These are phyloP conservation scores for Aspidiotus rigidus DNA, from an alignment of 2,888 invertebrate genomes.

Conservation along the genomic window DNA sequence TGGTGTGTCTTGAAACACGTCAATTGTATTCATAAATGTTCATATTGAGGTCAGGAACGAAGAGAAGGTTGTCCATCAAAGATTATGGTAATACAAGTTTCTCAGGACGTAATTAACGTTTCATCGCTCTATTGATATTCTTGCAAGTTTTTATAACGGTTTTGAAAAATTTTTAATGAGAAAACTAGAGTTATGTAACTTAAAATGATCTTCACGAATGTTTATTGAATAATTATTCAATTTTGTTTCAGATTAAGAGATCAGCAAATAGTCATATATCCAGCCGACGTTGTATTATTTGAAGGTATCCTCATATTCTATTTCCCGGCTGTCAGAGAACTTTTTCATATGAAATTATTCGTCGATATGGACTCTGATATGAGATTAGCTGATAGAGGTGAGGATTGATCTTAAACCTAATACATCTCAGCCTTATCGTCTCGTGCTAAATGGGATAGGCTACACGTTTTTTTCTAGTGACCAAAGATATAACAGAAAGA, in stretches of 20 bases:
- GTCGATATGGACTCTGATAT: slow-evolving; percentile 99
- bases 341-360: slow-evolving; percentile 98
- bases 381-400: slow-evolving; percentile 87
- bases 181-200: background rate
- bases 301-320: slow-evolving; percentile 98
- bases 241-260: slow-evolving; percentile 42
- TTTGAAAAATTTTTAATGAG: background rate
- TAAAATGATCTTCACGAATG: background rate
- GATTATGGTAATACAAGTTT: no score
- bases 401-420: slow-evolving; percentile 31
- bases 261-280: slow-evolving; percentile 39
- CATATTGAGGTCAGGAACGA: no score
- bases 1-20: no score
- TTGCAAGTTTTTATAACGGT: background rate
- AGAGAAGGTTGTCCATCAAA: no score
- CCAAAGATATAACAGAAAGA: slow-evolving; percentile 89
- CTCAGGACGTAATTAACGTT: no score
- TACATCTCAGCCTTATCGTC: background rate
- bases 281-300: slow-evolving; percentile 80
- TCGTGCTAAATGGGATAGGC: background rate
- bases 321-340: slow-evolving; percentile 82
- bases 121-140: no score
- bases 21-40: no score
- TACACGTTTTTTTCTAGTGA: slow-evolving; percentile 53
- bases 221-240: slow-evolving; percentile 31